Base-by-base conservation (phyloP, 2,888 invertebrate species). In the Cosmopolites sordidus region DNA sequence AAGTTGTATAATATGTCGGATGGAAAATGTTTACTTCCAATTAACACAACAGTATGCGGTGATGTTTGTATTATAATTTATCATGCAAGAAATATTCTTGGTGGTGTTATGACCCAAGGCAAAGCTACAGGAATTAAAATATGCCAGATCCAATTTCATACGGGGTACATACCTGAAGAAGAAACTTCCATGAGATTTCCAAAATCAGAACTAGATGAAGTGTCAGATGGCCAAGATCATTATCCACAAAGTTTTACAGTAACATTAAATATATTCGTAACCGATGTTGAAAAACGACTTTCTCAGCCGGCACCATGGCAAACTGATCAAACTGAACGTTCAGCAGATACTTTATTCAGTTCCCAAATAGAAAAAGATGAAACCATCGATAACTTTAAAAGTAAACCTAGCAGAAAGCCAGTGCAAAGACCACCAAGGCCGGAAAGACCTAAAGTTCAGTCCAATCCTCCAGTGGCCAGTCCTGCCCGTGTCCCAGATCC, bases 61-160 rank as follows among this genome's bases (percentile, higher is more conserved):
- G 97, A 97, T 74, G 85, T 96, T 43, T 85, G 87, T 3, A 74
- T 97, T 38, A 78, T 84, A 18, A 78, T 91, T 37, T 89, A 84
- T 68, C 92, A 93, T 75, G 93, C 94, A 1, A 82, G 96, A 1
- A 91, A 92, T 67, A 88, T 92, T 55, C 77, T 90, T 41, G 88
- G 88, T 14, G 81, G 81, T 56, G 85, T 91, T 65, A 74, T 75
- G 73, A 68, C 69, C 0, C 74, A 74, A 61, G 87, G 87, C 14
- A 84, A 89, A 44, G 83, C 86, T 4, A 89, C 87, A 42, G 83
- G 90, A 56, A 87, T 94, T 61, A 90, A 89, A 70, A 89, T 96
- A 65, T 86, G 92, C 46, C 87, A 92, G 64, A 74, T 94, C 38
- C 90, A 92, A 74, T 86, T 96, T 66, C 90, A 96, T 72, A 89